Percentiles rank a stretch among this genome's conserved stretches.
Evolutionary conservation across 2,888 invertebrate genomes (phyloP).

Genomic region (Habrosyne pyritoides): DNA sequence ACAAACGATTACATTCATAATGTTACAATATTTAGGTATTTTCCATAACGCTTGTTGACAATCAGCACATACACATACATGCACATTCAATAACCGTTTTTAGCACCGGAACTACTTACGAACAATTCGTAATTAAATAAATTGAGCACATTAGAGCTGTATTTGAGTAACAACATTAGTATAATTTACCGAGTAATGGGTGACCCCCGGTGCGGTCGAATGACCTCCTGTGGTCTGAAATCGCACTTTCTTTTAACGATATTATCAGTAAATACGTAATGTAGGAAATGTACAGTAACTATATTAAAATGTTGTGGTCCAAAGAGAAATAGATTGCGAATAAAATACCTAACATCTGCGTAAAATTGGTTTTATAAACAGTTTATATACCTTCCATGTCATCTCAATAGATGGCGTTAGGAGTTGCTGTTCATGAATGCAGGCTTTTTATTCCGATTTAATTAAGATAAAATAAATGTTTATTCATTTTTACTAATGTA

Average conservation of each 20-base stretch:
- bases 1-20: too few species aligned
- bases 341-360: too few species aligned
- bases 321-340: neutral
- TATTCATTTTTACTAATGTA: too few species aligned
- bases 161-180: conserved; percentile 67
- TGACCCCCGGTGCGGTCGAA: conserved; percentile 52
- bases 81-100: neutral
- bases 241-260: conserved; percentile 63
- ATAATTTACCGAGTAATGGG: conserved; percentile 50
- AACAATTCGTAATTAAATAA: conserved; percentile 22
- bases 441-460: too few species aligned
- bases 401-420: conserved; percentile 37
- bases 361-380: too few species aligned
- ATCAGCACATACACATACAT: neutral
- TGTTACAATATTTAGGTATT: too few species aligned
- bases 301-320: neutral
- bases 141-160: conserved; percentile 38
- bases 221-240: conserved; percentile 56
- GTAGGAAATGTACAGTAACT: neutral
- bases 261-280: conserved; percentile 45
- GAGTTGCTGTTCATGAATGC: conserved; percentile 10
- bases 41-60: too few species aligned
- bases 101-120: neutral
- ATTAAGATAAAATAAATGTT: too few species aligned
- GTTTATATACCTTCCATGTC: conserved; percentile 4